Evolutionary conservation across 1,140 invertebrate species (phyloP), one percentile per base, ranked within the genome.

Genomic region (Scaptomyza montana): DNA sequence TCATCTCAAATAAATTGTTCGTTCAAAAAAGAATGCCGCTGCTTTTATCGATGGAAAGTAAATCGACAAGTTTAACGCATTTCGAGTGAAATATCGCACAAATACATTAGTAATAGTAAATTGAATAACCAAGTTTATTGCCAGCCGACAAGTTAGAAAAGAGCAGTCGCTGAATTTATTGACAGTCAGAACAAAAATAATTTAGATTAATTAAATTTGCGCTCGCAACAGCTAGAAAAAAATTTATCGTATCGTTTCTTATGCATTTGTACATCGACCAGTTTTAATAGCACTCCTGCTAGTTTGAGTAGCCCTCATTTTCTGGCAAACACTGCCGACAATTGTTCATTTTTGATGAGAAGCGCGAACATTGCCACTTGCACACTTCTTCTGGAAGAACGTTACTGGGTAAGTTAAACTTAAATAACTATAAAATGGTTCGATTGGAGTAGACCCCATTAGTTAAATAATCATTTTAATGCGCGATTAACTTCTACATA

Each of bases 131-230:
- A 16, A 16, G 16, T 16, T 16, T 16, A 16, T 16, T 16, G 16
- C 10, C 9, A 10, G 8, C 7, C 30, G 3, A 39, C 9, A 39
- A 39, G 36, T 39, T 39, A 39, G 9, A 12, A 10, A 41, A 57
- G 30, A 59, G 55, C 43, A 59, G 55, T 21, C 43, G 7, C 2
- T 9, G 55, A 30, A 46, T 59, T 16, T 45, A 9, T 5, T 8
- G 12, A 41, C 21, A 28, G 43, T 16, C 4, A 39, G 2, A 43
- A 57, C 3, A 30, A 46, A 25, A 6, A 13, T 30, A 30, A 25
- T 62, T 13, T 39, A 33, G 33, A 12, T 41, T 1, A 12, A n/a
- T 43, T 19, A 33, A 64, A 64, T 46, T 64, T 64, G 39, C 50
- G 36, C 61, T 33, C 60, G 19, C 13, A 45, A 30, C 25, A 36